phyloP scores from a whole-genome alignment of 1,140 invertebrate species.

The Orius insidiosus region DNA sequence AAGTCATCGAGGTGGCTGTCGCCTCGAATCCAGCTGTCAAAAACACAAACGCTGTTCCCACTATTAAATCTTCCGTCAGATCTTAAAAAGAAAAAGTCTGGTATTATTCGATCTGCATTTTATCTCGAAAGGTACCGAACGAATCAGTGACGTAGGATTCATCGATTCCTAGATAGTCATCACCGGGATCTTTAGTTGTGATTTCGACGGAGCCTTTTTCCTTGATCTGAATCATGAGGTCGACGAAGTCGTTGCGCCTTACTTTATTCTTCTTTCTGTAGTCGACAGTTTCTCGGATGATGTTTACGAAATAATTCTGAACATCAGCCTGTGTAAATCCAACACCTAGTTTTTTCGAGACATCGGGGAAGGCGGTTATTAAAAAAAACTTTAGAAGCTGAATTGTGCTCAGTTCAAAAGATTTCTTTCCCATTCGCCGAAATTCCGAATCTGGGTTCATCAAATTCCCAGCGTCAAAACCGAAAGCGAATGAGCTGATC shows the following conservation, averaged over 20 bases:
- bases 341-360: slow-evolving; percentile 8
- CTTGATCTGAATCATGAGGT: slow-evolving; percentile 29
- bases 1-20: slow-evolving; percentile 38
- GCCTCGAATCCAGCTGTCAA: slow-evolving; percentile 53
- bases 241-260: slow-evolving; percentile 31
- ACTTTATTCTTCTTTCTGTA: slow-evolving; percentile 28
- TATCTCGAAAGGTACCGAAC: background rate
- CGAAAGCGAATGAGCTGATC: slow-evolving; percentile 35
- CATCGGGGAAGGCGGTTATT: slow-evolving; percentile 9
- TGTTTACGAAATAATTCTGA: slow-evolving; percentile 27
- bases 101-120: background rate
- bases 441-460: slow-evolving; percentile 1
- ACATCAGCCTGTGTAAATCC: slow-evolving; percentile 21
- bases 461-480: slow-evolving; percentile 16
- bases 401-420: slow-evolving; percentile 22
- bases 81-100: slow-evolving; percentile 13
- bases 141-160: too few relatives aligned
- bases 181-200: background rate
- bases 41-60: slow-evolving; percentile 42
- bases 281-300: slow-evolving; percentile 27
- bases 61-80: slow-evolving; percentile 16
- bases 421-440: slow-evolving; percentile 15
- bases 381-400: slow-evolving; percentile 15
- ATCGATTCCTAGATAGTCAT: too few relatives aligned
- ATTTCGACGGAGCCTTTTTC: slow-evolving; percentile 17